Evolutionary conservation across 35 echinoderm and acorn worm genomes (phyloP), one percentile per base, ranked within the genome.

Genomic region (Amphiura filiformis): DNA sequence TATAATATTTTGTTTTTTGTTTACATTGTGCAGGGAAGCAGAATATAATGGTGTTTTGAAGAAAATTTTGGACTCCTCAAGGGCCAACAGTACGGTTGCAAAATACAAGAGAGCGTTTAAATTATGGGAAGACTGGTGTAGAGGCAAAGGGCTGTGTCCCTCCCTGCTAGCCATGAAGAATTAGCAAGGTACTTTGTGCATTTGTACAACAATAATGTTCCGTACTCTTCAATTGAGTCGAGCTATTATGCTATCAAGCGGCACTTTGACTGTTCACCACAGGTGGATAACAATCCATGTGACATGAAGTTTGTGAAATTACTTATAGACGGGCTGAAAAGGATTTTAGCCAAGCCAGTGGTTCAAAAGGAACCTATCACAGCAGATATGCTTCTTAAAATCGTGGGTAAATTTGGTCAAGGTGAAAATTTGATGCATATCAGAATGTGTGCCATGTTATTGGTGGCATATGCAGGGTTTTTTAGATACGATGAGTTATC

Each of bases 371-470:
- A 83, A 56, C 81, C 81, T 12, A 32, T 83, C 12, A 44, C 40
- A 9, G 23, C 42, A 14, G 81, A 83, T 33, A 83, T 83, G 39
- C 42, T 83, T 26, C 13, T 13, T 12, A 56, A 83, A 3, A 70
- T 70, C n/a, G 81, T 83, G 32, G 13, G 5, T 14, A 83, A 83
- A 30, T 83, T 83, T 56, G 81, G 38, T 15, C 49, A 15, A 3
- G 30, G 37, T 56, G n/a, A n/a, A n/a, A 83, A 83, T 44, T 56
- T 83, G 44, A 49, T 83, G 81, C 20, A 83, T 31, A 34, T 56
- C n/a, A 39, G 81, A 13, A 39, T 83, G 38, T 83, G 81, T 44
- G 44, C 81, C 4, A 83, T 83, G 81, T 83, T 39, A 31, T 56
- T 83, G n/a, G 31, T 83, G 9, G 32, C 81, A 13, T 83, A 44